Percentiles rank a stretch among this genome's conserved stretches.
These are phyloP conservation scores for Gallirallus australis DNA, from an alignment of 2,797 vertebrate genomes.

Conservation along the genomic window DNA sequence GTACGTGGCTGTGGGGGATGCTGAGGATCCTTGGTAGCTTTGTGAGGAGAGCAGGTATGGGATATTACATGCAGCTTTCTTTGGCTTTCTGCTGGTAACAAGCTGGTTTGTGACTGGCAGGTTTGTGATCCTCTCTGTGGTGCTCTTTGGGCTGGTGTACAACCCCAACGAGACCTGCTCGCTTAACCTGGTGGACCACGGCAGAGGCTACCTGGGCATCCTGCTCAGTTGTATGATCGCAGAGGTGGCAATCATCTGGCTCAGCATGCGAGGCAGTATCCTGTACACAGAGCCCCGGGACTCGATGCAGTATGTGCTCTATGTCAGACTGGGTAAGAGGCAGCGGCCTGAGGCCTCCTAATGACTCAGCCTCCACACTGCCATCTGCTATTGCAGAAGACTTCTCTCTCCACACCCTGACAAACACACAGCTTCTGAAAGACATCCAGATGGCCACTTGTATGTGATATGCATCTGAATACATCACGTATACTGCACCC, in stretches of 20 bases:
- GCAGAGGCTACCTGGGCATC: constrained; percentile 96
- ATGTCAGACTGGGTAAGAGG: constrained; percentile 94
- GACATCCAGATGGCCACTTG: constrained; percentile 35
- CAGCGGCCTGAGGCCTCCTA: neutral
- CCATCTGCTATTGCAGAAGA: neutral
- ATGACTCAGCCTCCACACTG: constrained; percentile 24
- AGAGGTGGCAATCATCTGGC: constrained; percentile 99
- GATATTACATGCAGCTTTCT: neutral
- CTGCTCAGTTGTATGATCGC: constrained; percentile 98
- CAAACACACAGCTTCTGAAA: constrained; percentile 32
- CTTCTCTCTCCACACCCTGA: constrained; percentile 19
- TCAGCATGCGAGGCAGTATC: constrained; percentile 99
- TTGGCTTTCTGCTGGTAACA: neutral
- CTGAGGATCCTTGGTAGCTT: neutral
- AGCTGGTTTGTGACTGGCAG: constrained; percentile 73
- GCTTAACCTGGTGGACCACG: constrained; percentile 96
- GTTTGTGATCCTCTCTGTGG: constrained; percentile 97
- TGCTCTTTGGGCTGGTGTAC: constrained; percentile 95
- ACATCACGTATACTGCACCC: neutral
- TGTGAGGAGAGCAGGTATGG: neutral
- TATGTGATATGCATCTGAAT: constrained; percentile 43
- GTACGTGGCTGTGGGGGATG: neutral
- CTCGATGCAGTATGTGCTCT: constrained; percentile 98
- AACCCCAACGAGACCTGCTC: constrained; percentile 93
- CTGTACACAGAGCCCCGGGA: constrained; percentile 97